Percentiles rank a stretch among this genome's conserved stretches.
phyloP scores from a whole-genome alignment of 2,797 vertebrate genomes.

The Eulemur coronatus region DNA sequence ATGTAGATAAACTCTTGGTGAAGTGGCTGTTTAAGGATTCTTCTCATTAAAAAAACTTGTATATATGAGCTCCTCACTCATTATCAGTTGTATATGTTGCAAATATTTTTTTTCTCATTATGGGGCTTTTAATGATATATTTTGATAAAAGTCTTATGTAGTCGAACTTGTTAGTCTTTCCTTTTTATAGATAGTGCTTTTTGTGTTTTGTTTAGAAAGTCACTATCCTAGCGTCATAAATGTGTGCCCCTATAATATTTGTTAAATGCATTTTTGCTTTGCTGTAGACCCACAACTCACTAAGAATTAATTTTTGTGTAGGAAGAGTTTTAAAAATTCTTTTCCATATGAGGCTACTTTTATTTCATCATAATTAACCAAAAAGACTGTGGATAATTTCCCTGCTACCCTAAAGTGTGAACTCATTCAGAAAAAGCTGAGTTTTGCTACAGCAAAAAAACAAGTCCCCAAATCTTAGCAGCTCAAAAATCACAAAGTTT shows the following conservation, averaged over 20 bases:
- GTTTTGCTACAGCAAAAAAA: neutral
- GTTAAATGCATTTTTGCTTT: neutral
- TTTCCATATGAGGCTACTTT: neutral
- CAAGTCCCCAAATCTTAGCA: neutral
- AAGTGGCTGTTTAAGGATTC: neutral
- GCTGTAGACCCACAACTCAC: neutral
- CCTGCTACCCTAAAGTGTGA: neutral
- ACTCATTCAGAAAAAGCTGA: neutral
- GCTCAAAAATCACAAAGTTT: neutral
- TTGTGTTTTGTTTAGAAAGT: constrained; percentile 2
- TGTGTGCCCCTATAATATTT: neutral
- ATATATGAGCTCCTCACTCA: neutral
- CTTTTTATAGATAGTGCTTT: neutral
- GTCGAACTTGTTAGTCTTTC: neutral
- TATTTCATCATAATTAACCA: neutral
- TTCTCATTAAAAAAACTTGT: neutral
- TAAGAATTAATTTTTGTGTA: neutral
- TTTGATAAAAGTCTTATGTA: neutral
- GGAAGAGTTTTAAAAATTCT: neutral
- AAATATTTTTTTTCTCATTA: neutral
- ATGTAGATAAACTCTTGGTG: neutral
- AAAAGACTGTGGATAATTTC: neutral
- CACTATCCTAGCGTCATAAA: neutral
- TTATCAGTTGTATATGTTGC: neutral
- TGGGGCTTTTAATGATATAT: neutral